Percentiles rank a stretch among this genome's conserved stretches.
Conservation (phyloP, 64 coral and sea anemone genomes). For the Hydrozoanthus tunicans region DNA sequence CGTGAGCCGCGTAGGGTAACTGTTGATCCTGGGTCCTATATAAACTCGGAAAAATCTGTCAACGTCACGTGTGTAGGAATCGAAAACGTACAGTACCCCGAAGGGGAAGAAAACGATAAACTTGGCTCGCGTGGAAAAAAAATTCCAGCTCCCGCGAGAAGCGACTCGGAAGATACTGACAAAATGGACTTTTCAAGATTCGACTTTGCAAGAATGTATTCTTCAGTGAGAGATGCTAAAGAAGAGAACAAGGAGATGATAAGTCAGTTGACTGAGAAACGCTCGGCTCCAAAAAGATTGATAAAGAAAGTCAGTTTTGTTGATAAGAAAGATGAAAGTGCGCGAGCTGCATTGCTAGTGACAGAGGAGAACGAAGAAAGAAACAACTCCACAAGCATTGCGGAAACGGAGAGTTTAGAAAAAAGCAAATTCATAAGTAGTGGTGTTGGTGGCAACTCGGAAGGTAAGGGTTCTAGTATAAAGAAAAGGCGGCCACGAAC, state of each 20-base stretch:
- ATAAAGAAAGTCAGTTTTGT: slow-evolving; percentile 51
- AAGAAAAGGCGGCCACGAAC: background rate
- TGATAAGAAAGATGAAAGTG: background rate
- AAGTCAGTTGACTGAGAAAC: background rate
- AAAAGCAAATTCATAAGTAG: background rate
- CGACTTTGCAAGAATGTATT: slow-evolving; percentile 30
- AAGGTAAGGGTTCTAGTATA: background rate
- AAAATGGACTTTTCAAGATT: slow-evolving; percentile 25
- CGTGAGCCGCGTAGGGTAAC: background rate
- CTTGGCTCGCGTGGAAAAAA: background rate
- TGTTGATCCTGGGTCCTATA: slow-evolving; percentile 19
- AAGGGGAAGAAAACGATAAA: background rate
- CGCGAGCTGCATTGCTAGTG: background rate
- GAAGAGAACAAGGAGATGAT: background rate
- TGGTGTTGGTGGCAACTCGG: background rate
- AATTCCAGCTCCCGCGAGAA: background rate
- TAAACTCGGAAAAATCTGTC: background rate
- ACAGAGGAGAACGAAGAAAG: background rate
- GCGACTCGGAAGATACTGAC: slow-evolving; percentile 28
- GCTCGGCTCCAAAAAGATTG: background rate
- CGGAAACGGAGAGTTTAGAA: background rate
- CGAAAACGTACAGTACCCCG: background rate
- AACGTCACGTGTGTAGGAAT: background rate
- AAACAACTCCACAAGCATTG: background rate
- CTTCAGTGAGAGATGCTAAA: background rate